Percentiles rank a stretch among this genome's conserved stretches.
These are phyloP conservation scores for Trogon surrucura DNA, from an alignment of 2,113 vertebrate genomes.

Conservation along the genomic window DNA sequence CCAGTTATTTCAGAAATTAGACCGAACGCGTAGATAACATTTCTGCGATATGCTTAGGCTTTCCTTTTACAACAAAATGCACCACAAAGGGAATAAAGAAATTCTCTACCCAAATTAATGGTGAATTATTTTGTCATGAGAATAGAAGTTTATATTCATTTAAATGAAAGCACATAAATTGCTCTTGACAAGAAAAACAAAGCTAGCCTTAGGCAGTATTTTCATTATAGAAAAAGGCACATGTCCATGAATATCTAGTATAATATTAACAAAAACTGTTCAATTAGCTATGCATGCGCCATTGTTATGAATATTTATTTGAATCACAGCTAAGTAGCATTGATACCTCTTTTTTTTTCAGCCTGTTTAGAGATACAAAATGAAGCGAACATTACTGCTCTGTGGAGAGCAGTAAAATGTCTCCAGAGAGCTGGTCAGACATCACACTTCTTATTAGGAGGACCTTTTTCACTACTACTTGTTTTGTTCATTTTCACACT, in stretches of 20 bases:
- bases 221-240: slow-evolving; percentile 85
- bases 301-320: slow-evolving; percentile 86
- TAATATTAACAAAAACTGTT: slow-evolving; percentile 86
- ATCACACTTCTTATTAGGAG: not conserved
- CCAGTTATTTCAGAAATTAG: slow-evolving; percentile 64
- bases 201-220: slow-evolving; percentile 83
- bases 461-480: not conserved
- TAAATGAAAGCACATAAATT: slow-evolving; percentile 84
- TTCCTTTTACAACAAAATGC: slow-evolving; percentile 69
- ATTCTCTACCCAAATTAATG: slow-evolving; percentile 78
- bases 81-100: slow-evolving; percentile 79
- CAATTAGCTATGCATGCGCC: slow-evolving; percentile 83
- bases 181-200: slow-evolving; percentile 85
- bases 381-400: slow-evolving; percentile 57
- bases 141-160: slow-evolving; percentile 82
- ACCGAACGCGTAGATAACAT: slow-evolving; percentile 57
- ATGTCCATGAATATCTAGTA: slow-evolving; percentile 84
- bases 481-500: not conserved
- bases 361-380: slow-evolving; percentile 65
- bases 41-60: slow-evolving; percentile 45
- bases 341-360: slow-evolving; percentile 69
- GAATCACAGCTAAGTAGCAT: slow-evolving; percentile 63
- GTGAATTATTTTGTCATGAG: slow-evolving; percentile 83
- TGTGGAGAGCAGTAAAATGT: slow-evolving; percentile 46
- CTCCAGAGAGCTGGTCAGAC: not conserved